Percentiles rank a stretch among this genome's conserved stretches.
Evolutionary conservation across 2,888 invertebrate genomes (phyloP).

Genomic region (Sarcophaga variegata): DNA sequence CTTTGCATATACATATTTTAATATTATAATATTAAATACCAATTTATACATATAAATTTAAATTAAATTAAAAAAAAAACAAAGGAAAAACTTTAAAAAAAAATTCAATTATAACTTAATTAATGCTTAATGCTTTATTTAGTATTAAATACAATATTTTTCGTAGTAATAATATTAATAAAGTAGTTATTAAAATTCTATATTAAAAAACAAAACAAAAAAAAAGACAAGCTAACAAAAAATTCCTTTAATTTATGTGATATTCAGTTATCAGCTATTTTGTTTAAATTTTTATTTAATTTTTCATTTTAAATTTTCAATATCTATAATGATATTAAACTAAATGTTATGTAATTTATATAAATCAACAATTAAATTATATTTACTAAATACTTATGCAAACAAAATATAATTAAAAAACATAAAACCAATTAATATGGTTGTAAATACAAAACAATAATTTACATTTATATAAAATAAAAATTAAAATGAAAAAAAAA

Average conservation of each 20-base stretch:
- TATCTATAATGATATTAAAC: background rate
- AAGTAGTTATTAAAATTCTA: slow-evolving; percentile 52
- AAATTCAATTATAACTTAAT: slow-evolving; percentile 25
- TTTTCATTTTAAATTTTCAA: background rate
- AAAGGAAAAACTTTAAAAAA: slow-evolving; percentile 1
- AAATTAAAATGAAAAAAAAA: background rate
- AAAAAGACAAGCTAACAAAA: slow-evolving; percentile 27
- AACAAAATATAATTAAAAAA: slow-evolving; percentile 28
- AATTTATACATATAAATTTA: background rate
- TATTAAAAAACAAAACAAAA: background rate
- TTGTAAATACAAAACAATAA: slow-evolving; percentile 68
- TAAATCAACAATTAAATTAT: background rate
- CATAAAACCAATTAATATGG: slow-evolving; percentile 56
- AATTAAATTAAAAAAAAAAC: background rate
- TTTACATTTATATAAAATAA: slow-evolving; percentile 38
- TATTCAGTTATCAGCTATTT: slow-evolving; percentile 62
- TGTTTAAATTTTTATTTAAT: background rate
- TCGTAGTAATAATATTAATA: slow-evolving; percentile 41
- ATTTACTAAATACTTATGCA: background rate
- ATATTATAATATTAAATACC: slow-evolving; percentile 4
- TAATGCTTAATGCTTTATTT: slow-evolving; percentile 62
- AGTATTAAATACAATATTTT: slow-evolving; percentile 54
- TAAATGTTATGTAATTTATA: slow-evolving; percentile 13
- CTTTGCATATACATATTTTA: slow-evolving; percentile 20
- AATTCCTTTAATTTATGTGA: slow-evolving; percentile 66